phyloP scores from a whole-genome alignment of 2,888 invertebrate species.

The Cryptus viduatorius region DNA sequence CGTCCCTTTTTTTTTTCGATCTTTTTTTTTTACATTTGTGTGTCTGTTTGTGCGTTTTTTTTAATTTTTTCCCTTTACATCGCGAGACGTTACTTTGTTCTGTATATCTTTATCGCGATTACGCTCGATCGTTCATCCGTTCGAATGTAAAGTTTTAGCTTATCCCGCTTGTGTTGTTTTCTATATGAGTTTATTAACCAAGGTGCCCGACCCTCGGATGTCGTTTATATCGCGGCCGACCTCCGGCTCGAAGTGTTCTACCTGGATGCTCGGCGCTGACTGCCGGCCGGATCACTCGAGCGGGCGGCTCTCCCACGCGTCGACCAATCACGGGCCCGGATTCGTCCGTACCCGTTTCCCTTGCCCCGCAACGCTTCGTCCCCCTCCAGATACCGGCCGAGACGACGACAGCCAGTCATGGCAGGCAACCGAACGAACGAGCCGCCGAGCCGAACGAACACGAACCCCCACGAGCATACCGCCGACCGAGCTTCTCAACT shows the following conservation, averaged over 20 bases:
- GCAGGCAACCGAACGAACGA: conserved; percentile 76
- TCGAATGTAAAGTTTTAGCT: not conserved
- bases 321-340: conserved; percentile 83
- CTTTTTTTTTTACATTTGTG: conserved; percentile 1
- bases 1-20: conserved; percentile 9
- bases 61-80: conserved; percentile 18
- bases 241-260: conserved; percentile 77
- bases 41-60: not conserved
- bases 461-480: conserved; percentile 74
- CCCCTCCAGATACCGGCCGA: conserved; percentile 66
- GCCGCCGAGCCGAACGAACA: conserved; percentile 72
- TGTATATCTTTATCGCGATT: not conserved
- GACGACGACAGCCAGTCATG: conserved; percentile 80
- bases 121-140: conserved; percentile 12
- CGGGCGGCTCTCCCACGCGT: conserved; percentile 84
- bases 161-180: not conserved
- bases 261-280: conserved; percentile 83
- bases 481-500: conserved; percentile 62
- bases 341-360: conserved; percentile 79
- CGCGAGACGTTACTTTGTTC: conserved; percentile 21
- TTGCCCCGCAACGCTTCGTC: conserved; percentile 78
- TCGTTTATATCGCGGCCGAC: conserved; percentile 53
- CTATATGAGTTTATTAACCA: conserved; percentile 20
- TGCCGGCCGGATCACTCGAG: conserved; percentile 82
- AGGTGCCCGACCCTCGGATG: conserved; percentile 50